Base-by-base conservation (phyloP, 2,888 invertebrate genomes). In the Macroteleia sp. region DNA sequence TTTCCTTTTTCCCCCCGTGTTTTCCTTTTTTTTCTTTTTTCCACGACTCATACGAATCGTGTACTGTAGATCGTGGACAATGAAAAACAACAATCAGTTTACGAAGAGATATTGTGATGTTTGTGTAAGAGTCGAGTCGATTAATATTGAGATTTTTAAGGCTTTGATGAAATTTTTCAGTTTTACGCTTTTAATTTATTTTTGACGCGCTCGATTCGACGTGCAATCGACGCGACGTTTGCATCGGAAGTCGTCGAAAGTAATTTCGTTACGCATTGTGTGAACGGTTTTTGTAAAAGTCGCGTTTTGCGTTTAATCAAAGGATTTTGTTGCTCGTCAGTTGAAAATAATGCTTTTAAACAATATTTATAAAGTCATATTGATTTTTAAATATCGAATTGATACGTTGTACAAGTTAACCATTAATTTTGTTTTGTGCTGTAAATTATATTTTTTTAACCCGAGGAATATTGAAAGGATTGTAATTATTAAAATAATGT, bases 101-200 rank as follows among this genome's bases (percentile, higher is more conserved):
- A n/a, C 46, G 36, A 14, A 59, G 59, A 70, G 64, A 57, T 57
- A 73, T 57, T 25, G 57, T 39, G 20, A 34, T 57, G 42, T 73
- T 73, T 64, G 50, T 19, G 54, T 12, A 44, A 64, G 42, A 64
- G 50, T 36, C 57, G 50, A 14, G 42, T 73, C 66, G 52, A 73
- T 73, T 73, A 73, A 73, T 73, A 73, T 66, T 28, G 73, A 41
- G 57, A 73, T 73, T 64, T 64, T 59, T 22, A 32, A 36, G 36
- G 64, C 57, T 73, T 66, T 66, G 64, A 66, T 52, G 22, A 30
- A 66, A 59, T 67, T 67, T 67, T 67, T 59, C 54, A 66, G 46
- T 74, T 74, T 74, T 54, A 74, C 44, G 61, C 59, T 59, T 74
- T 74, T 64, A 74, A 74, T 74, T 61, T 74, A 67, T 67, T 74